Evolutionary conservation across 2,888 invertebrate species (phyloP), one percentile per base, ranked within the genome.

Genomic region (Metopia argyrocephala): DNA sequence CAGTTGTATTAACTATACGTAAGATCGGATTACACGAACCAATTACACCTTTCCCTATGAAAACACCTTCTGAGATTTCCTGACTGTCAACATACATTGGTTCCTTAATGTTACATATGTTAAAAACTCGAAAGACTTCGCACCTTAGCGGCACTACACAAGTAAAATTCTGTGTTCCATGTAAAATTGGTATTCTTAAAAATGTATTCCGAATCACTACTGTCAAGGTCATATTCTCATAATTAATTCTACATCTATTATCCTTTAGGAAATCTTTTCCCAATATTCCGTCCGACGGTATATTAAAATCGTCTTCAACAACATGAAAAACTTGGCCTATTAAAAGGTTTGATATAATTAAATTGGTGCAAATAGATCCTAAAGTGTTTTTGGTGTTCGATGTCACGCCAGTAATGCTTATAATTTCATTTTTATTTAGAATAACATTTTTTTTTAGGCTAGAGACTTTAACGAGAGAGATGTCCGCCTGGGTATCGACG

Each of bases 51-150:
- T 71, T 71, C 3, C 31, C 61, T 18, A 71, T 25, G 54, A 61
- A 71, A 4, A 62, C 52, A 6, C 54, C 71, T 15, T 62, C 18
- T 0, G 4, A 25, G 45, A 71, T 5, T 71, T 71, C 62, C 21
- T 71, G 71, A 0, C 25, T 62, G 18, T 71, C 54, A 0, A 71
- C 31, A 45, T 54, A 71, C 52, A 62, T 45, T 5, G 61, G 54
- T 54, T 62, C 54, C 20, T 1, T 27, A 7, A 61, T 5, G 5
- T 46, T 20, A 0, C 18, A 1, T 7, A 71, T 27, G n/a, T 54
- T 54, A 52, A 71, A 71, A 9, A 27, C 7, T 61, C 62, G 7
- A 20, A 25, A 71, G 5, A 64, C 73, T 20, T 73, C 64, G 23
- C 64, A 62, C 5, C 73, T 28, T 2, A 56, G 73, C 21, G 46